Evolutionary conservation across 2,113 vertebrate genomes (phyloP), one percentile per base, ranked within the genome.

Genomic region (Syrrhaptes paradoxus): DNA sequence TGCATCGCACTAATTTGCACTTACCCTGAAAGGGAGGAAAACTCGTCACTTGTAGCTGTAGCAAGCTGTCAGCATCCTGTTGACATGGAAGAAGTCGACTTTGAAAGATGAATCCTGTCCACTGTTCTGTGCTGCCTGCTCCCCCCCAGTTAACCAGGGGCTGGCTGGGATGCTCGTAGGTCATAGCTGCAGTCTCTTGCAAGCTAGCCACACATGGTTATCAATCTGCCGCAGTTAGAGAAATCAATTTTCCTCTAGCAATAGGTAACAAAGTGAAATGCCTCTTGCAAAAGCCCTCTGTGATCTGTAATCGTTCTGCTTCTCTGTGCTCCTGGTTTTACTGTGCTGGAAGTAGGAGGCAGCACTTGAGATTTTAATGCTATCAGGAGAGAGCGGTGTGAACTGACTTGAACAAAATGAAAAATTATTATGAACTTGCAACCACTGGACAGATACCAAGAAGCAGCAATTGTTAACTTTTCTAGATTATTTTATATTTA

Each of bases 401-500:
- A 93, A 89, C 22, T 63, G 83, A 59, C 2, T 18, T 78, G 87
- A 58, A 74, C 70, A 29, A 94, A 92, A 85, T 82, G 32, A 93
- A 82, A 66, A 82, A 72, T 26, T 11, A 21, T 4, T 6, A 79
- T 87, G 63, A 89, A 94, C 70, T 72, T 73, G 62, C 32, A 70
- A n/a, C 59, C 34, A 20, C 54, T 22, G 59, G 72, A 16, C 59
- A 86, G 51, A 84, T 46, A 77, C 18, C 0, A 1, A 80, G 45
- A 58, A 87, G 71, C 55, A 80, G 48, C 63, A 85, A 55, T 59
- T 90, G 72, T 87, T 89, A 87, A 19, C 32, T 31, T 87, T 76
- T 79, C 32, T 71, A 90, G 74, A 85, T 87, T 77, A 82, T 76
- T 96, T 95, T 95, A 55, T 94, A 55, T 91, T 95, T 94, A 71